These are phyloP conservation scores for Furnarius figulus DNA, from an alignment of 2,113 vertebrate genomes.

Conservation along the genomic window DNA sequence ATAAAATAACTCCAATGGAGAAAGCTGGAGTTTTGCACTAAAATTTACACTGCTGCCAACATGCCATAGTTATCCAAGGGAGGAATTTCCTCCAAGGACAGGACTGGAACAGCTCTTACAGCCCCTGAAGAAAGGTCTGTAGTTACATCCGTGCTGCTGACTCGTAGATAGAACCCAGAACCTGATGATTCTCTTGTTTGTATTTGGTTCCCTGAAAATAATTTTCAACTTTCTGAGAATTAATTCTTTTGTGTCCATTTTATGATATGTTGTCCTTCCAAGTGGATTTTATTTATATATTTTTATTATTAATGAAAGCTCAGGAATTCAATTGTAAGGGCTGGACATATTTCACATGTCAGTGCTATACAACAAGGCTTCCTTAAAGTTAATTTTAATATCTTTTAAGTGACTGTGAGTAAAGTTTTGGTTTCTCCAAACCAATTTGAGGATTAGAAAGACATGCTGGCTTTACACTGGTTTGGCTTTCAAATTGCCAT, in stretches of 20 bases:
- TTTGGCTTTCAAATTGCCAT: not conserved
- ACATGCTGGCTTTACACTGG: not conserved
- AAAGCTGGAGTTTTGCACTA: not conserved
- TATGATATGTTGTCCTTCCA: not conserved
- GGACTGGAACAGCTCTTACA: not conserved
- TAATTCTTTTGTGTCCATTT: not conserved
- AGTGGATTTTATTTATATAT: not conserved
- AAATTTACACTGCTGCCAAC: not conserved
- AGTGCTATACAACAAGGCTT: not conserved
- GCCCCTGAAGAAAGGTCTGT: not conserved
- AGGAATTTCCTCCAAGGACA: not conserved
- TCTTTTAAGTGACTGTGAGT: constrained; percentile 9
- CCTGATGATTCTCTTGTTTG: not conserved
- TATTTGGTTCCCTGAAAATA: not conserved
- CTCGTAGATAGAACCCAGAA: not conserved
- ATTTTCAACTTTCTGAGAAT: not conserved
- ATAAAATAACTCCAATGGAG: not conserved
- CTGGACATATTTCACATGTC: not conserved
- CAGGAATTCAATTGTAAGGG: not conserved
- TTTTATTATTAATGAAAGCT: not conserved
- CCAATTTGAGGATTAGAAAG: not conserved
- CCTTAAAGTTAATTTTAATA: not conserved
- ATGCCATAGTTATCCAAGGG: not conserved
- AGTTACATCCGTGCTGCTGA: not conserved
- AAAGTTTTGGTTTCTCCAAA: constrained; percentile 8